A percentile compares a stretch with the other conserved stretches of the same genome.
Conservation (phyloP, 2,888 invertebrate species). For the Nomada hirtipes region DNA sequence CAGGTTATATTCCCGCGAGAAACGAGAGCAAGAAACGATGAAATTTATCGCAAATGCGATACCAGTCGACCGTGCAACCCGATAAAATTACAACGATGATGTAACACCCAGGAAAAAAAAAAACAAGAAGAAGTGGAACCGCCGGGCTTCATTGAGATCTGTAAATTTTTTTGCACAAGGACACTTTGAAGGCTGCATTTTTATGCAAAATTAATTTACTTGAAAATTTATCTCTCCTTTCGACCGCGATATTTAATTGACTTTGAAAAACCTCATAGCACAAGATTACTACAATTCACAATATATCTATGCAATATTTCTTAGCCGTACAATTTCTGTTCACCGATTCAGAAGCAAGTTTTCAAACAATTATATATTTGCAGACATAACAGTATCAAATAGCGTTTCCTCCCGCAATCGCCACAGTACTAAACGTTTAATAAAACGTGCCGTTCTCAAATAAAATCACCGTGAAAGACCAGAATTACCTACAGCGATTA, state of each 20-base stretch:
- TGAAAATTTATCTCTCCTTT: not conserved
- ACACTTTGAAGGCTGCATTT: not conserved
- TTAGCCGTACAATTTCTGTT: no score
- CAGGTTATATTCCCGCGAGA: slow-evolving; percentile 3
- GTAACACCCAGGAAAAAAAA: not conserved
- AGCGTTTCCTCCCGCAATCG: no score
- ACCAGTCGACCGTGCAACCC: not conserved
- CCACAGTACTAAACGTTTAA: not conserved
- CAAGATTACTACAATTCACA: no score
- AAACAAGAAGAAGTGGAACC: no score
- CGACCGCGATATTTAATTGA: not conserved
- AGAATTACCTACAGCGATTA: not conserved
- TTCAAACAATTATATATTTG: no score
- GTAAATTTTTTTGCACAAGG: not conserved
- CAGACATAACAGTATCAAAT: no score
- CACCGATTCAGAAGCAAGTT: no score
- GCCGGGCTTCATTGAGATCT: not conserved
- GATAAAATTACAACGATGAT: slow-evolving; percentile 10
- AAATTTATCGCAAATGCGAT: slow-evolving; percentile 18
- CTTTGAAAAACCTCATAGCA: not conserved
- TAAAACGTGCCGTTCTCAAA: not conserved
- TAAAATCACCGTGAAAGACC: not conserved
- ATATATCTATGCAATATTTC: no score
- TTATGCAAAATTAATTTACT: not conserved
- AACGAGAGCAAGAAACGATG: not conserved